Percentiles rank a stretch among this genome's conserved stretches.
phyloP scores from a whole-genome alignment of 2,113 vertebrate genomes.

The Alaudala cheleensis region DNA sequence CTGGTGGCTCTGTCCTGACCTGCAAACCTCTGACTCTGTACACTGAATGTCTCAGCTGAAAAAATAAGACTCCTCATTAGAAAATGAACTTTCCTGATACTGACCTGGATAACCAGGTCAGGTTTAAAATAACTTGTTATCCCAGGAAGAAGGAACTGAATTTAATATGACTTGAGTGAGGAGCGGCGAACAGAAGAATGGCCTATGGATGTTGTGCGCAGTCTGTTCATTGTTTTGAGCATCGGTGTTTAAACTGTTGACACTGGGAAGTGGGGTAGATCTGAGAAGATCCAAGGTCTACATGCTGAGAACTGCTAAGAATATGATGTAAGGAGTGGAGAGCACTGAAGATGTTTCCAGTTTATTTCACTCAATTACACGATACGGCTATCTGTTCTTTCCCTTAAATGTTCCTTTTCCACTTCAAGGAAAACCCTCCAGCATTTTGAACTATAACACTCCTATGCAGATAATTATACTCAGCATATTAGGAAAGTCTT shows the following conservation, averaged over 20 bases:
- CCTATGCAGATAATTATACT: neutral
- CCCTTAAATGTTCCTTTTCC: neutral
- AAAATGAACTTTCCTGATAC: neutral
- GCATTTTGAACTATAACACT: neutral
- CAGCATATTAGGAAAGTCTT: neutral
- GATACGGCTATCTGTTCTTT: neutral
- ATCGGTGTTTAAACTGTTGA: fast-evolving
- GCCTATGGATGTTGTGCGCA: neutral
- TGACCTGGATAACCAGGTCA: neutral
- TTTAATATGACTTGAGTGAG: neutral
- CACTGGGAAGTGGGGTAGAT: neutral
- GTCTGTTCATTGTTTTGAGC: neutral
- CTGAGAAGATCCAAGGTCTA: neutral
- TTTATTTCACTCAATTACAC: neutral
- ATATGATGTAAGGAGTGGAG: neutral
- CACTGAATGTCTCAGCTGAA: neutral
- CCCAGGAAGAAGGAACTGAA: neutral
- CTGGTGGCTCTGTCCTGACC: neutral
- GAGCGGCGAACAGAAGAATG: neutral
- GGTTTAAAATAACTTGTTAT: neutral
- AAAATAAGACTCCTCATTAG: neutral
- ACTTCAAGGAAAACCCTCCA: neutral
- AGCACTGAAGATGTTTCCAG: neutral
- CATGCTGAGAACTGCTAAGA: neutral
- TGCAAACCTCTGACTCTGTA: neutral